Evolutionary conservation across 1,140 invertebrate species (phyloP).

Genomic region (Helicoverpa armigera): DNA sequence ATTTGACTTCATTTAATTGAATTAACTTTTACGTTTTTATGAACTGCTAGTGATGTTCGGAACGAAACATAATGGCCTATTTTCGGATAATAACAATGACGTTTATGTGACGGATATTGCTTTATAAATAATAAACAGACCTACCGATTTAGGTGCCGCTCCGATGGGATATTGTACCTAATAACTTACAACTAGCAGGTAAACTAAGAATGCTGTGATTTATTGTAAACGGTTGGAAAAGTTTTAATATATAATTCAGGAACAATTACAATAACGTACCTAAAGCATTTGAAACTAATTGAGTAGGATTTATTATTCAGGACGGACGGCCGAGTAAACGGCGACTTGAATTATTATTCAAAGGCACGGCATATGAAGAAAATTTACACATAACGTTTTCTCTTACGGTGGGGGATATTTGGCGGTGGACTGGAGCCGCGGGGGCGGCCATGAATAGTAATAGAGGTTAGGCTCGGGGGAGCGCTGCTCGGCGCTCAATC

Average conservation of each 20-base stretch:
- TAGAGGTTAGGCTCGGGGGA: slow-evolving; percentile 76
- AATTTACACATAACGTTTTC: slow-evolving; percentile 60
- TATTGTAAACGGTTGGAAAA: slow-evolving; percentile 27
- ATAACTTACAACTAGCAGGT: slow-evolving; percentile 34
- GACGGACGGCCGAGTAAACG: slow-evolving; percentile 39
- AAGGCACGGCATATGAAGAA: slow-evolving; percentile 54
- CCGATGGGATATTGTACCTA: slow-evolving; percentile 7
- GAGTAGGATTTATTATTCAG: slow-evolving; percentile 46
- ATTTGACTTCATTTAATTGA: slow-evolving; percentile 85
- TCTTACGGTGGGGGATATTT: slow-evolving; percentile 50
- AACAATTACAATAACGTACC: slow-evolving; percentile 35
- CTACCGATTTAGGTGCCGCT: slow-evolving; percentile 26
- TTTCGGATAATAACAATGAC: slow-evolving; percentile 81
- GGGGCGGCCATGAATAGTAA: slow-evolving; percentile 83
- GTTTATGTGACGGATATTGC: slow-evolving; percentile 72
- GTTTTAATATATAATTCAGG: slow-evolving; percentile 35
- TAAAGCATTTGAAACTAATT: slow-evolving; percentile 41
- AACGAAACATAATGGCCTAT: slow-evolving; percentile 78
- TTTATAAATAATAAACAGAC: slow-evolving; percentile 62
- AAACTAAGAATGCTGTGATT: slow-evolving; percentile 26
- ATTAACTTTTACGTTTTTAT: slow-evolving; percentile 82
- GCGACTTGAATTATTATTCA: slow-evolving; percentile 58
- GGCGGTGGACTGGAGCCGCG: slow-evolving; percentile 70
- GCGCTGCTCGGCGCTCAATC: slow-evolving; percentile 52
- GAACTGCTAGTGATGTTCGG: slow-evolving; percentile 79